These are phyloP conservation scores for Darevskia nairensis DNA, from an alignment of 2,797 vertebrate genomes.

Conservation along the genomic window DNA sequence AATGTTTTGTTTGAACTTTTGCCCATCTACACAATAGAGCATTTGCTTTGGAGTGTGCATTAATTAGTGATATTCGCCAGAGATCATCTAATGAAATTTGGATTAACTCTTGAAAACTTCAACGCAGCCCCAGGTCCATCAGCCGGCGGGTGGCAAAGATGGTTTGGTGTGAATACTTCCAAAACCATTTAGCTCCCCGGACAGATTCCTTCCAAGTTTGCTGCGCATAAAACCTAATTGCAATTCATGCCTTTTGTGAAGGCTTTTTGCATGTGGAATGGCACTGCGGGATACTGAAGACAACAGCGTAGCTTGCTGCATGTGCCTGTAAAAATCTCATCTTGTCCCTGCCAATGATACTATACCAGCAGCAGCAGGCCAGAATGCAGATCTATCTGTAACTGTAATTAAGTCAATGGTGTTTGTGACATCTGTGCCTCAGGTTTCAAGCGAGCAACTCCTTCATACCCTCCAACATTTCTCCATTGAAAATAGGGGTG, in stretches of 20 bases:
- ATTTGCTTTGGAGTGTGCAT: neutral
- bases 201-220: slow-evolving; percentile 17
- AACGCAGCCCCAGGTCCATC: neutral
- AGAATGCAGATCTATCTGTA: neutral
- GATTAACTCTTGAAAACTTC: slow-evolving; percentile 13
- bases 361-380: neutral
- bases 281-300: neutral
- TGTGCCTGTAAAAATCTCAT: neutral
- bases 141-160: slow-evolving; percentile 8
- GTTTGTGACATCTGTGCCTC: neutral
- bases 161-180: slow-evolving; percentile 3
- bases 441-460: neutral
- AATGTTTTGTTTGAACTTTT: neutral
- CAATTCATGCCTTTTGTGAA: slow-evolving; percentile 9
- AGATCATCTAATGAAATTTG: slow-evolving; percentile 20
- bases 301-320: neutral
- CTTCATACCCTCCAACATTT: too few species aligned
- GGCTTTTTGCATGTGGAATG: neutral
- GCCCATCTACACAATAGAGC: neutral
- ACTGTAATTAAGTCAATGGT: neutral
- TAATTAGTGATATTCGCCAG: slow-evolving; percentile 14
- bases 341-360: neutral
- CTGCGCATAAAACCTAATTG: slow-evolving; percentile 23
- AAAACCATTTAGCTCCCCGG: slow-evolving; percentile 18
- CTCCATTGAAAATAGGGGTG: too few species aligned